Evolutionary conservation across 2,113 vertebrate genomes (phyloP), one percentile per base, ranked within the genome.

Genomic region (Carassius carassius): DNA sequence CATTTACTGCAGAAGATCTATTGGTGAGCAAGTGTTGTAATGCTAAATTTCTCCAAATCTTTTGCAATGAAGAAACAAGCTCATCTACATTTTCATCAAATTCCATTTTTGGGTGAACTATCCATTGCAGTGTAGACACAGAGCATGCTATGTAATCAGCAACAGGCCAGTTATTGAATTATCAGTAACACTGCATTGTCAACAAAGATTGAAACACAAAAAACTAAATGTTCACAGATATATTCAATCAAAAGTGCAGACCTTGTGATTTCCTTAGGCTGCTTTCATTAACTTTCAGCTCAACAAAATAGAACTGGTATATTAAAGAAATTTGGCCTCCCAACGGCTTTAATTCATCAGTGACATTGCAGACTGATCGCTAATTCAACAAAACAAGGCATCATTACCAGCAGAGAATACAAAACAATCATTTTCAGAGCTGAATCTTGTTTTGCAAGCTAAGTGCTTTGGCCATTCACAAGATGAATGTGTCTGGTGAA

Each of bases 401-500:
- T 70, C 67, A 58, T 78, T 78, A 85, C 65, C 47, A 63, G 47
- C 19, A 47, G 16, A 35, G 77, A 84, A 86, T 65, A 88, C 60
- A 84, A 86, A 88, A 86, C 85, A 82, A 81, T 78, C 44, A 73
- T 86, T 88, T 88, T 84, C 60, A 5, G 17, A 76, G 76, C 69
- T 47, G 62, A 67, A 56, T 85, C 81, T 86, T 81, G 81, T 86
- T 84, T 76, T 78, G 74, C 56, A 73, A 84, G 79, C 81, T 75
- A 86, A 86, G 51, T 72, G 81, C 54, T 84, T 86, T 72, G 72
- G 82, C 51, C 77, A 81, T 88, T 83, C 73, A 73, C 54, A 86
- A 82, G 85, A 88, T 74, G 63, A 84, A 88, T 88, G 81, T 77
- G 85, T 84, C 77, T 86, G 54, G 51, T 35, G 65, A 54, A 86